phyloP scores from a whole-genome alignment of 2,113 vertebrate species.

The Mobula hypostoma region DNA sequence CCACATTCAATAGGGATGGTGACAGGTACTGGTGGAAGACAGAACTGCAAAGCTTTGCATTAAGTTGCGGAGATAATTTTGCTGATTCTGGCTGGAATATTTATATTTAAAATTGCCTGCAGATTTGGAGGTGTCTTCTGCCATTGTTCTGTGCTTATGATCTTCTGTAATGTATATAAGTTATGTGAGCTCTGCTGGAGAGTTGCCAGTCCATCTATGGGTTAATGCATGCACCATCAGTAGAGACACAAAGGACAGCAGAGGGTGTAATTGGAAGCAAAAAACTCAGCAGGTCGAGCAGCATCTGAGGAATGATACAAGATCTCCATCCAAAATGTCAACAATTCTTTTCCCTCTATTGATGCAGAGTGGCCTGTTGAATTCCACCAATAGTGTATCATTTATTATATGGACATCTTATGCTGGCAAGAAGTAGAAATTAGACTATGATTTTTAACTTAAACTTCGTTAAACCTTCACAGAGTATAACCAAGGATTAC shows the following conservation, averaged over 20 bases:
- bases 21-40: too few relatives aligned
- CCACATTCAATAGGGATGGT: too few relatives aligned
- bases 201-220: neutral
- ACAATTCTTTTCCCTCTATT: too few relatives aligned
- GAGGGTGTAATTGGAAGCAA: too few relatives aligned
- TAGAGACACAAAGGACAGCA: too few relatives aligned
- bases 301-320: too few relatives aligned
- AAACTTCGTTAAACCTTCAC: constrained; percentile 42
- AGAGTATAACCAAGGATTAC: constrained; percentile 86
- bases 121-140: neutral
- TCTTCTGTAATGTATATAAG: neutral
- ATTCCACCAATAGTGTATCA: neutral
- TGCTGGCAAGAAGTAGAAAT: neutral
- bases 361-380: too few relatives aligned
- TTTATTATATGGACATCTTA: neutral
- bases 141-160: neutral
- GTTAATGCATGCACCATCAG: too few relatives aligned
- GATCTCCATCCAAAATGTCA: too few relatives aligned
- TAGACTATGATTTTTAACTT: neutral
- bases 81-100: neutral
- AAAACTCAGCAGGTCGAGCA: too few relatives aligned
- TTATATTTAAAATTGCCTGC: neutral
- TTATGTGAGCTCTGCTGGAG: neutral
- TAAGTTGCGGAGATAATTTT: neutral
- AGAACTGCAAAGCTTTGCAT: too few relatives aligned